These are phyloP conservation scores for Drosophila repleta DNA, from an alignment of 1,140 invertebrate species.

Conservation along the genomic window DNA sequence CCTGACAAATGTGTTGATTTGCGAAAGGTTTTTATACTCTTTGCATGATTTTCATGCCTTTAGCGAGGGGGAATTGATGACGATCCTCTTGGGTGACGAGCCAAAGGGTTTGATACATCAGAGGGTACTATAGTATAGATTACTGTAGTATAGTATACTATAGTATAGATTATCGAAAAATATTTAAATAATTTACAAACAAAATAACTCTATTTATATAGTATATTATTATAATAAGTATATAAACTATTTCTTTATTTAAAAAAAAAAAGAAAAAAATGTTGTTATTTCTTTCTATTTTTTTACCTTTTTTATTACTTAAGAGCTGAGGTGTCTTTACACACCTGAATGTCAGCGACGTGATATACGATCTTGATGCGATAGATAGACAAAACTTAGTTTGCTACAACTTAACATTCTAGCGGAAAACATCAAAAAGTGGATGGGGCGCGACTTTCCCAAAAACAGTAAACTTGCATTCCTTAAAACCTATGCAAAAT, in stretches of 20 bases:
- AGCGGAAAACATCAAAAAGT: constrained; percentile 36
- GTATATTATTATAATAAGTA: no score
- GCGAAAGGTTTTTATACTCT: constrained; percentile 21
- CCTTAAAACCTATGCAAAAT: constrained; percentile 47
- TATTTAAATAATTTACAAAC: background rate
- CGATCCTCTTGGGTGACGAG: background rate
- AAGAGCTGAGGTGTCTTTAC: background rate
- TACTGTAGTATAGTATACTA: no score
- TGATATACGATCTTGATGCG: constrained; percentile 13
- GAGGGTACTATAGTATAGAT: no score
- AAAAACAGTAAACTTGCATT: constrained; percentile 23
- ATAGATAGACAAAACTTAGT: constrained; percentile 9
- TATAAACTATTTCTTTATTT: no score
- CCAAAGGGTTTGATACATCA: no score
- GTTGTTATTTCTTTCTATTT: no score
- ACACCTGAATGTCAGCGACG: background rate
- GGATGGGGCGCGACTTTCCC: background rate
- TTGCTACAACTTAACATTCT: constrained; percentile 8
- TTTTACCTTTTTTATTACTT: no score
- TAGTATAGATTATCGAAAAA: no score
- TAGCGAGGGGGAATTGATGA: background rate
- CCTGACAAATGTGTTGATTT: constrained; percentile 71
- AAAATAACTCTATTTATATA: no score
- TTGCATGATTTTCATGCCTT: constrained; percentile 1
- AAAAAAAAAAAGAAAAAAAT: no score